These are phyloP conservation scores for Hemaris fuciformis DNA, from an alignment of 2,888 invertebrate genomes.

Conservation along the genomic window DNA sequence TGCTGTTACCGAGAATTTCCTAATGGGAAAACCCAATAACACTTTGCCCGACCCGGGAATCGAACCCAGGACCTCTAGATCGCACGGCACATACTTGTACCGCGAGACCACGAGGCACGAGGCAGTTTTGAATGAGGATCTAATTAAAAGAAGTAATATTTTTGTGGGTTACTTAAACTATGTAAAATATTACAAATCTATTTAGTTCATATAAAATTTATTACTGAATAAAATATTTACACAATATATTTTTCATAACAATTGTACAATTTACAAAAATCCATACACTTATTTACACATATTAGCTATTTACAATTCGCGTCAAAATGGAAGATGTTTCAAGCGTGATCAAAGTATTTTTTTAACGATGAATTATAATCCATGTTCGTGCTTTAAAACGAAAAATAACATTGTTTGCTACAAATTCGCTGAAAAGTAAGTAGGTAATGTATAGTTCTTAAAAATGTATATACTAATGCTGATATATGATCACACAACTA, in stretches of 20 bases:
- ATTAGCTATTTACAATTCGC: conserved; percentile 34
- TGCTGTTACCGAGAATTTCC: too few species aligned
- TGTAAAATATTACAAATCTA: not conserved
- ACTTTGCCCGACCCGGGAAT: too few species aligned
- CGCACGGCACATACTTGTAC: too few species aligned
- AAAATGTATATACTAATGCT: too few species aligned
- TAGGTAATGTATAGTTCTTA: too few species aligned
- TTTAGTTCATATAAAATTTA: conserved; percentile 9
- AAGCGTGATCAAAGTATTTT: conserved; percentile 20
- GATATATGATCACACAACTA: too few species aligned
- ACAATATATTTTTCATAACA: conserved; percentile 40
- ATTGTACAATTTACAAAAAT: conserved; percentile 48
- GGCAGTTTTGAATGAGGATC: not conserved
- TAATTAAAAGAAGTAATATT: not conserved
- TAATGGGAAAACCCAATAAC: too few species aligned
- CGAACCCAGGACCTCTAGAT: too few species aligned
- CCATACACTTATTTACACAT: conserved; percentile 37
- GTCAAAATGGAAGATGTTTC: conserved; percentile 30
- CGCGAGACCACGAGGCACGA: too few species aligned
- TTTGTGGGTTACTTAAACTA: too few species aligned
- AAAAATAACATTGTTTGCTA: not conserved
- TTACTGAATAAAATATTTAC: conserved; percentile 29
- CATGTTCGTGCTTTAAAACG: not conserved
- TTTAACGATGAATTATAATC: not conserved
- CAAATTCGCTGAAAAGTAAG: too few species aligned